A percentile compares a stretch with the other conserved stretches of the same genome.
These are phyloP conservation scores for Acrocephalus scirpaceus DNA, from an alignment of 2,797 vertebrate species.

Conservation along the genomic window DNA sequence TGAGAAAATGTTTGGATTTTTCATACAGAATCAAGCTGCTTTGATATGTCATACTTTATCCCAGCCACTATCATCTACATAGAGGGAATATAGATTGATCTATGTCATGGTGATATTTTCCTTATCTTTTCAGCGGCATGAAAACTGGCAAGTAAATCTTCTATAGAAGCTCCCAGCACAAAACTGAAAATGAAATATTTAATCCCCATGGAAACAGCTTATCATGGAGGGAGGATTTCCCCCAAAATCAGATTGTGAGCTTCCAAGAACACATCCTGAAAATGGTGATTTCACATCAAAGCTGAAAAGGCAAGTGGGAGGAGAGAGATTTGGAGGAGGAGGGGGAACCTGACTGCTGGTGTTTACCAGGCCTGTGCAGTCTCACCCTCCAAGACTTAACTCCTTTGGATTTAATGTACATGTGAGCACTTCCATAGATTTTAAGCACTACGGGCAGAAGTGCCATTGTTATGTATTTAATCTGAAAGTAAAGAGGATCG, in stretches of 20 bases:
- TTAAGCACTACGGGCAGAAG: not conserved
- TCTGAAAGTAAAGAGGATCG: not conserved
- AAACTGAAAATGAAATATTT: slow-evolving; percentile 26
- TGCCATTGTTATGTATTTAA: slow-evolving; percentile 7
- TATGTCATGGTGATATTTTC: not conserved
- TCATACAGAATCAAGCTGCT: not conserved
- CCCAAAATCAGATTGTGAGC: not conserved
- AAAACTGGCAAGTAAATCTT: not conserved
- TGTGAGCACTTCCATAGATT: not conserved
- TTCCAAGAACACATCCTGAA: not conserved
- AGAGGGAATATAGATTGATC: not conserved
- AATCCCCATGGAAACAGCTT: slow-evolving; percentile 36
- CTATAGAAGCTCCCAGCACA: not conserved
- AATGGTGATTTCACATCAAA: not conserved
- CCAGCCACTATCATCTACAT: not conserved
- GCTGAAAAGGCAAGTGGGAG: not conserved
- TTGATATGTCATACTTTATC: not conserved
- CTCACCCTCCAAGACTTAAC: not conserved
- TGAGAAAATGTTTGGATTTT: not conserved
- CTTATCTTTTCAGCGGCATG: not conserved
- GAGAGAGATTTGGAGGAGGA: not conserved
- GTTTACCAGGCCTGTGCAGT: not conserved
- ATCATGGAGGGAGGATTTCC: not conserved
- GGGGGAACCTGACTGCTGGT: not conserved
- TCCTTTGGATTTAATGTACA: not conserved